phyloP scores from a whole-genome alignment of 2,797 vertebrate species.

The Silurus aristotelis region DNA sequence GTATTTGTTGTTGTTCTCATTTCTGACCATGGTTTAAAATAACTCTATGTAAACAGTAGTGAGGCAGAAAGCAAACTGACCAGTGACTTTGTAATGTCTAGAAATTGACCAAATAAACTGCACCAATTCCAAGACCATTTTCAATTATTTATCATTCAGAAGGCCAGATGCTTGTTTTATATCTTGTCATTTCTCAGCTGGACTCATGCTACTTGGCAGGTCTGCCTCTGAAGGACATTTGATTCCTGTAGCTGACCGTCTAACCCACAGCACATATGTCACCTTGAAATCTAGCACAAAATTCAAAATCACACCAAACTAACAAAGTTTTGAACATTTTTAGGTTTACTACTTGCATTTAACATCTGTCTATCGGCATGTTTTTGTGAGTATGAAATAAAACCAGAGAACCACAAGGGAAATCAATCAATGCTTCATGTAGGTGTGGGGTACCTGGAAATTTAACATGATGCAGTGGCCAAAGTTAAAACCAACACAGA shows the following conservation, averaged over 20 bases:
- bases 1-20: neutral
- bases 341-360: neutral
- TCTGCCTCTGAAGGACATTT: too few species aligned
- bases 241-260: too few species aligned
- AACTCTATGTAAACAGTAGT: neutral
- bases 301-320: neutral
- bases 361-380: neutral
- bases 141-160: too few species aligned
- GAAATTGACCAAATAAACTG: neutral
- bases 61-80: neutral
- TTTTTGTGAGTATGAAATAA: neutral
- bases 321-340: neutral
- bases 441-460: too few species aligned
- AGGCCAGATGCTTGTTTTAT: too few species aligned
- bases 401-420: neutral
- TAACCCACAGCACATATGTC: too few species aligned
- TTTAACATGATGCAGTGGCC: neutral
- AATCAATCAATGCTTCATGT: neutral
- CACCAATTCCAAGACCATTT: too few species aligned
- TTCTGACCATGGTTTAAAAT: neutral
- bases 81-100: neutral
- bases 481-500: neutral
- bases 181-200: too few species aligned
- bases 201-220: too few species aligned
- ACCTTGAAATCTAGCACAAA: too few species aligned